Base-by-base conservation (phyloP, 2,797 vertebrate genomes). In the Macropodus opercularis region DNA sequence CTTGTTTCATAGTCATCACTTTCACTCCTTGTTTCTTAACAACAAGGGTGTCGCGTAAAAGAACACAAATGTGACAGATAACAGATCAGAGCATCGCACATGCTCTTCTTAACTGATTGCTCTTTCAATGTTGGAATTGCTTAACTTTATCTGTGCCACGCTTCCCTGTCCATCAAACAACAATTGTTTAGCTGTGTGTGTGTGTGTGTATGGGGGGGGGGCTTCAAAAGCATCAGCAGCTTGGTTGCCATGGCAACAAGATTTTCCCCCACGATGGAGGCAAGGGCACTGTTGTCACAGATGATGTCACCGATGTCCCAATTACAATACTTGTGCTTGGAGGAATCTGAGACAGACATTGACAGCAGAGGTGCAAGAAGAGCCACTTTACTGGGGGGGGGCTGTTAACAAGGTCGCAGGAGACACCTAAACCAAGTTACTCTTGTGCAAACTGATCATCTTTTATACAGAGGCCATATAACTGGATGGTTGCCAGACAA, bases 201-300 rank as follows among this genome's bases (percentile, higher is more conserved):
- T n/a, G n/a, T n/a, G n/a, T n/a, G n/a, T n/a, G n/a, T n/a, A n/a
- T n/a, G n/a, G n/a, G n/a, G n/a, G n/a, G n/a, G n/a, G n/a, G 27
- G 36, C 35, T 35, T 54, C 24, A 44, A 74, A 79, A 63, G 46
- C 36, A 24, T 27, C 7, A 69, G 55, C 19, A 23, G 41, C 50
- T 51, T 50, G 29, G 84, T 91, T 87, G 60, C 84, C 69, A 80
- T 79, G 72, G 84, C 38, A 85, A 89, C 90, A 77, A 14, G 55
- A 74, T 70, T 72, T 63, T 43, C 55, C 72, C 31, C 36, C n/a
- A 40, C 23, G 21, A 77, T 60, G 36, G 44, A 62, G 61, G 53
- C 38, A 22, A 65, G 36, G 49, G 44, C 39, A 32, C 41, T 53
- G 54, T 77, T 69, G 74, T 61, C 11, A 42, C 21, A 35, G 61